These are phyloP conservation scores for Ammospiza caudacuta DNA, from an alignment of 2,113 vertebrate genomes.

Conservation along the genomic window DNA sequence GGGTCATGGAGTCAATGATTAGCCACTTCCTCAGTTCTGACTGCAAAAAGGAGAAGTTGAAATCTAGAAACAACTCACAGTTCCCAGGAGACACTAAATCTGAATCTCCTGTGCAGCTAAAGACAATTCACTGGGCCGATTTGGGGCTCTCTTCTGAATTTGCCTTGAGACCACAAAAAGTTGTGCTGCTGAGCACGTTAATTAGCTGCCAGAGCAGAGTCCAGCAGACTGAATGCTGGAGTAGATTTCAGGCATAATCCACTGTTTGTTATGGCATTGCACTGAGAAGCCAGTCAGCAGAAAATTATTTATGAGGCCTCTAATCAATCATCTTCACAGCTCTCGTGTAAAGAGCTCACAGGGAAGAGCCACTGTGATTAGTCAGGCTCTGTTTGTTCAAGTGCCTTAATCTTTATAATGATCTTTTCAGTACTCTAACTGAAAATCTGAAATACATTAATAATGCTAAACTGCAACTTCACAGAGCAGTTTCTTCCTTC, in stretches of 20 bases:
- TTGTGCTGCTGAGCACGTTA: background rate
- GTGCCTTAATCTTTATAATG: background rate
- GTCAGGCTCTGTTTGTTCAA: background rate
- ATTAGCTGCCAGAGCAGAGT: background rate
- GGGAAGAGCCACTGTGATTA: background rate
- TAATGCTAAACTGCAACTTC: background rate
- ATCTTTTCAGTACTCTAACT: background rate
- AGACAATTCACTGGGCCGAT: background rate
- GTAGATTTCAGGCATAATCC: background rate
- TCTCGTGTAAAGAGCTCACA: background rate
- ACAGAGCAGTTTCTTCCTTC: background rate
- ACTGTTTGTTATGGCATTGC: background rate
- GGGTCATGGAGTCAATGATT: background rate
- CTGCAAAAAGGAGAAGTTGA: background rate
- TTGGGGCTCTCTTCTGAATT: background rate
- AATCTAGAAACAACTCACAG: background rate
- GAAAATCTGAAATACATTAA: background rate
- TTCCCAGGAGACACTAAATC: background rate
- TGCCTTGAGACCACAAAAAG: background rate
- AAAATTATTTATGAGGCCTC: background rate
- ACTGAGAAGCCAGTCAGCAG: background rate
- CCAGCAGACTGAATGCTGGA: background rate
- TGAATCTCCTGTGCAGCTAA: background rate
- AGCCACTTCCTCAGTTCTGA: background rate
- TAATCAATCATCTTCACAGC: background rate